Base-by-base conservation (phyloP, 2,113 vertebrate species). In the Tangachromis dhanisi region DNA sequence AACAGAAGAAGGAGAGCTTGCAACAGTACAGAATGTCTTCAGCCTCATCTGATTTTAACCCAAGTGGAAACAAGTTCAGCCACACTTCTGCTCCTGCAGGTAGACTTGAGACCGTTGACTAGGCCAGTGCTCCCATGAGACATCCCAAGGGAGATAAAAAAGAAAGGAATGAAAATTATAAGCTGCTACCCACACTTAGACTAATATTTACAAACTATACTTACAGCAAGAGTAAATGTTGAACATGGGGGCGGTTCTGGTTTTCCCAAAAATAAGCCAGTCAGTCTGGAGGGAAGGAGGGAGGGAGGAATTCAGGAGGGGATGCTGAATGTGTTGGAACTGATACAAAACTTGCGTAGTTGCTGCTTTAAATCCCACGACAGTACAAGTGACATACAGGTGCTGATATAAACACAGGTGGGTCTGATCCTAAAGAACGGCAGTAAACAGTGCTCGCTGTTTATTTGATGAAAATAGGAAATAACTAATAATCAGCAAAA, bases 51-150 rank as follows among this genome's bases (percentile, higher is more conserved):
- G 71, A 83, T 80, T 68, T 92, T 90, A 93, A 88, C 59, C 85
- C 71, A 57, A 86, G 90, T 93, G 87, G 95, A 97, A 95, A 94
- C 91, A 94, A 88, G 88, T 90, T 89, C 76, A 17, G 53, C 82
- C 80, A 47, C 89, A 76, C 61, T 12, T 57, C 87, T 71, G 31
- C 85, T 86, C 83, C 83, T 84, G 78, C 89, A 91, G 79, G 83
- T 89, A 85, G 83, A 71, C 5, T 81, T 31, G 7, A 81, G 59
- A 83, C 26, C 35, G 11, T 29, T 87, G 51, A 73, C 16, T 33
- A 86, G 88, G 47, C 82, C 47, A 38, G 33, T 3, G 9, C 24
- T 88, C 87, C 84, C 47, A 29, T 9, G 86, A 59, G 51, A 51
- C 80, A 76, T 21, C 40, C n/a, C 21, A 24, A 16, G 53, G 26